Evolutionary conservation across 1,140 invertebrate species (phyloP).

Genomic region (Neotoxoptera formosana): DNA sequence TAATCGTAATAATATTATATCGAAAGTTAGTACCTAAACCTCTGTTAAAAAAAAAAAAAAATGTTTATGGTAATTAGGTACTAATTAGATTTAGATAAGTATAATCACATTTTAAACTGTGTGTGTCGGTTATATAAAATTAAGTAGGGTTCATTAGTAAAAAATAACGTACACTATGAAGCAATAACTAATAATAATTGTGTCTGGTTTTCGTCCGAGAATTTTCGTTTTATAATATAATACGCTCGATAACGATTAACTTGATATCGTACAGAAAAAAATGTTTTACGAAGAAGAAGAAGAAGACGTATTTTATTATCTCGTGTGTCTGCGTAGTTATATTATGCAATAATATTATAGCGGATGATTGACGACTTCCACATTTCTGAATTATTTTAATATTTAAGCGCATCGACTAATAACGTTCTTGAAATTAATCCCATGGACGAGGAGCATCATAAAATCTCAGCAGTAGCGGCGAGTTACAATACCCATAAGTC

Average conservation of each 20-base stretch:
- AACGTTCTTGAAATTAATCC: not conserved
- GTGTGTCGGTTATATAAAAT: not conserved
- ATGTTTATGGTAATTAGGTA: not conserved
- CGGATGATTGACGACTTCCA: not conserved
- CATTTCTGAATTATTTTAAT: slow-evolving; percentile 2
- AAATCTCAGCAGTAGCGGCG: not conserved
- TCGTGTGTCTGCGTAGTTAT: not conserved
- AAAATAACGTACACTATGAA: not conserved
- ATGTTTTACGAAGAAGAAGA: not conserved
- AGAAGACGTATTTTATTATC: no score
- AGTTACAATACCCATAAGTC: not conserved
- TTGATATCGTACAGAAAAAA: not conserved
- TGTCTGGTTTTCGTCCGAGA: not conserved
- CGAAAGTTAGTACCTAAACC: not conserved
- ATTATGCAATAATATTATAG: not conserved
- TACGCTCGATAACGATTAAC: not conserved
- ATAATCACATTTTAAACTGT: not conserved
- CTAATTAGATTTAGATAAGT: not conserved
- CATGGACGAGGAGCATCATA: not conserved
- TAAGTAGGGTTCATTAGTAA: not conserved
- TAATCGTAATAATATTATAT: not conserved
- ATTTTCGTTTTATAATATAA: not conserved
- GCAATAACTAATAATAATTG: not conserved
- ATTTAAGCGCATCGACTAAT: not conserved
- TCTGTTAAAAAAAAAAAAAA: not conserved